Base-by-base conservation (phyloP, 1,140 invertebrate genomes). In the honey bee (Apis mellifera) region DNA sequence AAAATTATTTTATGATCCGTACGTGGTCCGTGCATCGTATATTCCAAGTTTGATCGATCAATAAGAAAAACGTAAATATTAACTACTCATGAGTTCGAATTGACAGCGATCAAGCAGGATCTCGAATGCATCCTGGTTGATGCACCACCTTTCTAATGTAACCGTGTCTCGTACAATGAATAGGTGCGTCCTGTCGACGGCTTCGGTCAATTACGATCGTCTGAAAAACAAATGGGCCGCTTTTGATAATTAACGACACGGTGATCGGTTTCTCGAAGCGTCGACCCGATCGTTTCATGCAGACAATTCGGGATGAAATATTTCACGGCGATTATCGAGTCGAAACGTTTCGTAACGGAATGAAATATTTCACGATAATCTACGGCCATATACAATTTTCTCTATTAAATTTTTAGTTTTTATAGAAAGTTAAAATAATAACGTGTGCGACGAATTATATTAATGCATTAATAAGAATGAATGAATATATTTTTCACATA, bases 171-270 rank as follows among this genome's bases (percentile, higher is more conserved):
- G 26, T 57, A 65, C 68, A 86, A 86, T 86, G 73, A 70, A 89
- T 88, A 79, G 87, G 80, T 72, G 79, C 86, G 65, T 73, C 78
- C n/a, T 55, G 71, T 73, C 55, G 74, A 50, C 70, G 75, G 60
- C 42, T 81, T 60, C 59, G 78, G 77, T 77, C 75, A 88, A 89
- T 89, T 86, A 84, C 71, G 72, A 79, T 84, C 78, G 64, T 78
- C 60, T 75, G 60, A 84, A 83, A 86, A 89, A 83, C 78, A 81
- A 85, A 87, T 80, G 64, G 64, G 68, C 32, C 59, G 42, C n/a
- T 74, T 83, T 84, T 77, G 88, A 78, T 81, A 59, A 78, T 84
- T 86, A 68, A 80, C 64, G 82, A 70, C 80, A 82, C 72, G 82
- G 42, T 78, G 69, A 66, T 87, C 68, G 69, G 75, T 72, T 74